These are phyloP conservation scores for Dermatemys mawii DNA, from an alignment of 2,113 vertebrate species.

Conservation along the genomic window DNA sequence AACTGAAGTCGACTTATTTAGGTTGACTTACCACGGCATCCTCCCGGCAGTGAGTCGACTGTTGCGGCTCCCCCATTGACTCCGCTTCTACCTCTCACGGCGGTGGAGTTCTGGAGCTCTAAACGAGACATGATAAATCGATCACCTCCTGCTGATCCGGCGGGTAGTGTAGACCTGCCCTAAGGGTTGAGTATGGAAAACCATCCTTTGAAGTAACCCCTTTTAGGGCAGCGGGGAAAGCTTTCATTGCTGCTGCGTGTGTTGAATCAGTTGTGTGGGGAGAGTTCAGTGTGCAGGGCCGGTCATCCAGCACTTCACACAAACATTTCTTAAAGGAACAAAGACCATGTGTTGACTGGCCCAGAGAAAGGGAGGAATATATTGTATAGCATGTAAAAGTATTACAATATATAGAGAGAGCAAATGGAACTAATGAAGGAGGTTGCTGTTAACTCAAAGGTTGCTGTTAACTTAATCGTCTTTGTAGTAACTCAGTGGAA, in stretches of 20 bases:
- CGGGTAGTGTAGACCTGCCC: no score
- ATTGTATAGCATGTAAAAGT: background rate
- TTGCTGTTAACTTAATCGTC: background rate
- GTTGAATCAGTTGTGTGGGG: background rate
- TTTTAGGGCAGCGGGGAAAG: background rate
- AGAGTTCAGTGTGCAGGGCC: accelerated
- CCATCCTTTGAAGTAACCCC: background rate
- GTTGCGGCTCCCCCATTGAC: no score
- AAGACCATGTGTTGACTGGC: background rate
- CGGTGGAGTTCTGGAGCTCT: no score
- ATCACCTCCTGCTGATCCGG: no score
- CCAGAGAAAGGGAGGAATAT: background rate
- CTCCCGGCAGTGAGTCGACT: no score
- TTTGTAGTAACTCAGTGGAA: background rate
- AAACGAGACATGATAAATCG: no score
- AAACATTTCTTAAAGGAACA: background rate
- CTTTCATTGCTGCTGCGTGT: background rate
- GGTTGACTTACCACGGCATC: no score
- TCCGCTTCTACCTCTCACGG: no score
- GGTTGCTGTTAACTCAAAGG: background rate
- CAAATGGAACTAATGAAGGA: background rate
- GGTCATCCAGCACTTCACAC: accelerated
- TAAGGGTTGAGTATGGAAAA: background rate
- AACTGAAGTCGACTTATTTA: no score
- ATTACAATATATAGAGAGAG: background rate